Evolutionary conservation across 2,113 vertebrate genomes (phyloP), one percentile per base, ranked within the genome.

Genomic region (Gorsachius goisagi): DNA sequence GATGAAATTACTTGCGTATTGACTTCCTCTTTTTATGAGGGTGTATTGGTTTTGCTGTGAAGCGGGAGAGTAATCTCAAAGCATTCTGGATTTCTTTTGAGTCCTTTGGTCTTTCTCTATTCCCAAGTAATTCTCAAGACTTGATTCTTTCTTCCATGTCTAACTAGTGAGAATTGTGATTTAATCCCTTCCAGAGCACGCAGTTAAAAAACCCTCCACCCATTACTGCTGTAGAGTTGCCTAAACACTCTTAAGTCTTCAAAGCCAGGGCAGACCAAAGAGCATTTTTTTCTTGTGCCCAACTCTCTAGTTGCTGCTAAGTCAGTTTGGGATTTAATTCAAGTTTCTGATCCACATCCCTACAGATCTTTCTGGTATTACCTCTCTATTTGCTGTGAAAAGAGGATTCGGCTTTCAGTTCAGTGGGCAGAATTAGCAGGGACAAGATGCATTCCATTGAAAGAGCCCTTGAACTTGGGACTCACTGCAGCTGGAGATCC

Each of bases 321-420:
- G 17, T 76, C 69, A 73, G 39, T 80, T 67, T 82, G 19, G 45
- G 32, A 79, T 91, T 76, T 62, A 69, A 79, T 91, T 80, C 3
- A 11, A 75, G 41, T 64, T 88, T 83, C 82, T 96, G 75, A 79
- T 66, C n/a, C 32, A 4, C 59, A 66, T 64, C 24, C 49, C 74
- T 85, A 33, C 52, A 75, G 64, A 17, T 87, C 41, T 91, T 93
- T 91, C 78, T 85, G 49, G 20, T 82, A 83, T 95, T 80, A 62
- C 32, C 20, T 75, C n/a, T 89, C 39, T 78, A 53, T 82, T 89
- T 79, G 50, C 72, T 80, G 16, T n/a, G 55, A 58, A 94, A 90
- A 88, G 26, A 67, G 55, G 37, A 90, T 90, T 96, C 93, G 75
- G 23, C 37, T 83, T 89, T 85, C 50, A 83, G 28, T 94, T 83